phyloP scores from a whole-genome alignment of 1,140 invertebrate genomes.

The Antheraea pernyi region DNA sequence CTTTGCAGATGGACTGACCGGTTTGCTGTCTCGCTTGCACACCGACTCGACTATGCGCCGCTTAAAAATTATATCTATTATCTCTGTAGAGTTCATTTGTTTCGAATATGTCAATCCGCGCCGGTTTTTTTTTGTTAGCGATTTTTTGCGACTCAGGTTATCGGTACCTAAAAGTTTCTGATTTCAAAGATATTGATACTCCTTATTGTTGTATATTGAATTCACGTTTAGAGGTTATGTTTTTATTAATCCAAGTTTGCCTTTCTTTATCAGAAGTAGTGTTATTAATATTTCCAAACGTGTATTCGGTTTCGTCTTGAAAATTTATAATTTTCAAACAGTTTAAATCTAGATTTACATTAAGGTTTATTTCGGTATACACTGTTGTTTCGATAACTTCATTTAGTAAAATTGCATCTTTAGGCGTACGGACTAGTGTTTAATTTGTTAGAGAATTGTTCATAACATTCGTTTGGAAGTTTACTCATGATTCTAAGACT shows the following conservation, averaged over 20 bases:
- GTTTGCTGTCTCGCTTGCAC: slow-evolving; percentile 38
- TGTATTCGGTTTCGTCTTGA: too few relatives aligned
- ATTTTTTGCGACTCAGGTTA: not conserved
- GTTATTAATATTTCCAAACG: too few relatives aligned
- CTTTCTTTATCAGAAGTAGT: too few relatives aligned
- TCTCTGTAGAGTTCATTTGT: not conserved
- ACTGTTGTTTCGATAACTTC: not conserved
- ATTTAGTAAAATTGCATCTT: not conserved
- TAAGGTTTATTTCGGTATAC: too few relatives aligned
- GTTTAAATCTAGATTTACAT: too few relatives aligned
- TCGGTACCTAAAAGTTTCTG: not conserved
- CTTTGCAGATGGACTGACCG: slow-evolving; percentile 61
- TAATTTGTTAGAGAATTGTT: not conserved
- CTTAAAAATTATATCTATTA: not conserved
- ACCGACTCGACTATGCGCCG: slow-evolving; percentile 5
- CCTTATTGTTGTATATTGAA: not conserved
- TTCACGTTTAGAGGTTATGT: not conserved
- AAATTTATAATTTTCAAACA: too few relatives aligned
- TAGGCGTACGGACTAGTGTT: not conserved
- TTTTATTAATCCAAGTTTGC: not conserved
- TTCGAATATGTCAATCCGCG: not conserved
- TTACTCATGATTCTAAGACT: not conserved
- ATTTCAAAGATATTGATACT: not conserved
- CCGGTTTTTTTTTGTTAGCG: not conserved
- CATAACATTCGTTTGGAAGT: not conserved